These are phyloP conservation scores for Tamias sibiricus DNA, from an alignment of 2,113 vertebrate species.

Conservation along the genomic window DNA sequence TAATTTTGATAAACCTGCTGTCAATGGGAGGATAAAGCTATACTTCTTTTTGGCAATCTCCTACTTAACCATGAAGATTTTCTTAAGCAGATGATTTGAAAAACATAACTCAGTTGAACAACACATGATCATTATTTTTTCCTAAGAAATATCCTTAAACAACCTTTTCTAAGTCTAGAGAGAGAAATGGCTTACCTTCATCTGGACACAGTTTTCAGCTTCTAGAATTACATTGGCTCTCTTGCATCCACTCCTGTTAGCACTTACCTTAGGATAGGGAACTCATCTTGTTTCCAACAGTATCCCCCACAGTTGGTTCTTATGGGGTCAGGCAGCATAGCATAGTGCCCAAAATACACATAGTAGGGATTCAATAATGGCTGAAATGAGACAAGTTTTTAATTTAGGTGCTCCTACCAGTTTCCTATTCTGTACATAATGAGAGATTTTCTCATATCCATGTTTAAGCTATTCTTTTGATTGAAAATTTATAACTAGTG, in stretches of 20 bases:
- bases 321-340: rapidly evolving
- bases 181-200: neutral
- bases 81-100: conserved; percentile 52
- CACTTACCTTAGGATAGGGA: neutral
- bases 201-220: neutral
- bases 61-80: conserved; percentile 28
- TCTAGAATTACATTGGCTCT: neutral
- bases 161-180: neutral
- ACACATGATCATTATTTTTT: neutral
- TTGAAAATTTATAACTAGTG: neutral
- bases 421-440: neutral
- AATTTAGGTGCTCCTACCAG: neutral
- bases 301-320: neutral
- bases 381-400: neutral
- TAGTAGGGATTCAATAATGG: neutral
- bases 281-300: neutral
- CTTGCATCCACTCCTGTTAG: neutral
- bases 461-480: neutral
- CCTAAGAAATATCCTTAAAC: neutral
- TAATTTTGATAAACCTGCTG: neutral
- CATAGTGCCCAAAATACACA: neutral
- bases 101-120: neutral
- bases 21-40: conserved; percentile 19
- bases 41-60: neutral
- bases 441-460: neutral